These are phyloP conservation scores for Malacoraja senta DNA, from an alignment of 2,797 vertebrate genomes.

Conservation along the genomic window DNA sequence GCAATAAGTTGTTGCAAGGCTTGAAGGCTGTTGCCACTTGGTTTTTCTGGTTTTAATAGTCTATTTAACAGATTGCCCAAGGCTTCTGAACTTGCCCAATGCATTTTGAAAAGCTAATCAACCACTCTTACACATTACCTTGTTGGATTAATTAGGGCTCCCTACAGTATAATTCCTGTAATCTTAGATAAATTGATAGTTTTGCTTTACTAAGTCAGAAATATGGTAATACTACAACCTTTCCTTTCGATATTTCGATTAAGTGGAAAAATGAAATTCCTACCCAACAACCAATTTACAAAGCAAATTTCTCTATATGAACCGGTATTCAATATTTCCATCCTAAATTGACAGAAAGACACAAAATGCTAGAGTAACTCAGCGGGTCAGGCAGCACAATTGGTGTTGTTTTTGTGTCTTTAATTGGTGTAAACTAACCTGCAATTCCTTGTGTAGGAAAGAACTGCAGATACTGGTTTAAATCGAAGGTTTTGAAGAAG, in stretches of 20 bases:
- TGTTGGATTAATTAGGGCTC: not conserved
- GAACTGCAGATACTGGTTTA: too few relatives aligned
- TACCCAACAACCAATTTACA: not conserved
- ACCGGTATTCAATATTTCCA: not conserved
- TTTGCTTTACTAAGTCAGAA: not conserved
- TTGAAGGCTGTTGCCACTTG: not conserved
- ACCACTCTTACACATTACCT: not conserved
- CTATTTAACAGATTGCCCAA: not conserved
- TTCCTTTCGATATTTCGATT: not conserved
- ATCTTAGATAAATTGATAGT: not conserved
- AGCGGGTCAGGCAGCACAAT: too few relatives aligned
- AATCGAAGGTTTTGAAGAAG: too few relatives aligned
- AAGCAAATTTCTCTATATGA: not conserved
- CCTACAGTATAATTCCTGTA: not conserved
- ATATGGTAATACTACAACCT: not conserved
- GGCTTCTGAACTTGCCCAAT: not conserved
- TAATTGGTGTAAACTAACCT: too few relatives aligned
- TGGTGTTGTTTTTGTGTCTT: too few relatives aligned
- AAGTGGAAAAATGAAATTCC: not conserved
- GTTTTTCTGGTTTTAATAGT: not conserved
- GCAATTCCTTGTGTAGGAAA: too few relatives aligned
- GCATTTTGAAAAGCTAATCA: not conserved
- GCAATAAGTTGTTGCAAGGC: not conserved
- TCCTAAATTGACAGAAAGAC: too few relatives aligned
- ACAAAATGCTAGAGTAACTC: too few relatives aligned